Conservation (phyloP, 1,140 invertebrate species). For the Battus philenor region DNA sequence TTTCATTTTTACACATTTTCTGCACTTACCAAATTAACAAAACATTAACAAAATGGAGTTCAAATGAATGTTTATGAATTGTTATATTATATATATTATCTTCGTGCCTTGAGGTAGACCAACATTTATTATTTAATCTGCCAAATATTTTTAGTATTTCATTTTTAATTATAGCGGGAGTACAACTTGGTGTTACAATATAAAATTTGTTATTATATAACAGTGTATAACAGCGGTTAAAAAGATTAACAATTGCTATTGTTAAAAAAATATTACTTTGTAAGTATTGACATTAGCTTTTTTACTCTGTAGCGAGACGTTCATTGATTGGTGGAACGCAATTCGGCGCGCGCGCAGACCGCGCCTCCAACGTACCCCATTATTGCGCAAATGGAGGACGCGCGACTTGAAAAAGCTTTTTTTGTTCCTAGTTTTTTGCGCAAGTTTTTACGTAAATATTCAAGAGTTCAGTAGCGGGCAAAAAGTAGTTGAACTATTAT, state of each 20-base stretch:
- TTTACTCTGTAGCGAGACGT: neutral
- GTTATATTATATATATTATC: no score
- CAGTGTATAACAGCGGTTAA: no score
- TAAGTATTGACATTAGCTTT: neutral
- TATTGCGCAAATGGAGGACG: conserved; percentile 12
- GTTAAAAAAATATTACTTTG: no score
- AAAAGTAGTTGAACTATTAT: neutral
- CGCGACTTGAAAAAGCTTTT: neutral
- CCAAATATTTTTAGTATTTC: no score
- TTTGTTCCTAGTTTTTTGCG: neutral
- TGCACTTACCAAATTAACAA: neutral
- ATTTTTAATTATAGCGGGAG: no score
- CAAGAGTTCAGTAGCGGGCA: neutral
- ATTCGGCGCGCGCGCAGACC: conserved; percentile 24
- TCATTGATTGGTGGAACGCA: conserved; percentile 14
- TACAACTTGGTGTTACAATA: no score
- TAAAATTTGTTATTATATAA: no score
- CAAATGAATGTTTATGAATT: no score
- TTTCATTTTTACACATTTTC: neutral
- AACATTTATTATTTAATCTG: no score
- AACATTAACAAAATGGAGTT: no score
- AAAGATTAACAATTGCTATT: no score
- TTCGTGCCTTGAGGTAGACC: no score
- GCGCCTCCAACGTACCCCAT: conserved; percentile 11
- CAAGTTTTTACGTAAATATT: neutral